Evolutionary conservation across 2,888 invertebrate genomes (phyloP).

Genomic region (Nephrotoma flavescens): DNA sequence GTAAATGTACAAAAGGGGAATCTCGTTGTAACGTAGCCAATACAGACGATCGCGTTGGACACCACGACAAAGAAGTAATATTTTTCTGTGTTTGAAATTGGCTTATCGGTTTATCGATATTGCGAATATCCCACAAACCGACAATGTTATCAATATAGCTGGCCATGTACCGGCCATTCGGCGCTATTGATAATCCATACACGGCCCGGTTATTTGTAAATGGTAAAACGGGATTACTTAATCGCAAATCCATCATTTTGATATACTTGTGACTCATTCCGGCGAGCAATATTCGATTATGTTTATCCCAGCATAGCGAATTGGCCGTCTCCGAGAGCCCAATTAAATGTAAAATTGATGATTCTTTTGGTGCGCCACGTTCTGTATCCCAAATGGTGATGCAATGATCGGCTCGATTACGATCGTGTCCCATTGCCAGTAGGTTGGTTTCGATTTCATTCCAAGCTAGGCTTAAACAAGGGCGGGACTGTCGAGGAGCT

Average conservation of each 20-base stretch:
- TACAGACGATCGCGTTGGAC: constrained; percentile 73
- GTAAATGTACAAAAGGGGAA: constrained; percentile 57
- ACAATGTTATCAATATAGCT: constrained; percentile 71
- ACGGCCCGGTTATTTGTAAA: constrained; percentile 67
- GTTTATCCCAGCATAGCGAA: constrained; percentile 70
- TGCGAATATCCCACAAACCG: constrained; percentile 77
- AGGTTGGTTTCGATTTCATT: constrained; percentile 68
- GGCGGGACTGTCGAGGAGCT: constrained; percentile 73
- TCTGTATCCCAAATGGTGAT: constrained; percentile 75
- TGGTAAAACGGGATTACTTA: constrained; percentile 41
- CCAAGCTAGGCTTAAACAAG: constrained; percentile 81
- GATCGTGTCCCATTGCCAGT: constrained; percentile 77
- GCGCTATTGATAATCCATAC: constrained; percentile 66
- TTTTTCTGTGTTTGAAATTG: constrained; percentile 49
- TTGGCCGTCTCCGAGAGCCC: constrained; percentile 73
- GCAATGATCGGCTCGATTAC: constrained; percentile 76
- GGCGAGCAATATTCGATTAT: constrained; percentile 62
- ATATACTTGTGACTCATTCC: constrained; percentile 83
- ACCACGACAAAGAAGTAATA: constrained; percentile 69
- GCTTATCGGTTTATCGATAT: constrained; percentile 69
- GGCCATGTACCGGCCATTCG: constrained; percentile 64
- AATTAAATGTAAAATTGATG: constrained; percentile 41
- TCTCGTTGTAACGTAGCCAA: constrained; percentile 72
- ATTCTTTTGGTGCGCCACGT: constrained; percentile 27
- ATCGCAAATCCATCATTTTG: constrained; percentile 78